Percentiles rank a stretch among this genome's conserved stretches.
phyloP scores from a whole-genome alignment of 2,888 invertebrate genomes.

The Amiota communis region DNA sequence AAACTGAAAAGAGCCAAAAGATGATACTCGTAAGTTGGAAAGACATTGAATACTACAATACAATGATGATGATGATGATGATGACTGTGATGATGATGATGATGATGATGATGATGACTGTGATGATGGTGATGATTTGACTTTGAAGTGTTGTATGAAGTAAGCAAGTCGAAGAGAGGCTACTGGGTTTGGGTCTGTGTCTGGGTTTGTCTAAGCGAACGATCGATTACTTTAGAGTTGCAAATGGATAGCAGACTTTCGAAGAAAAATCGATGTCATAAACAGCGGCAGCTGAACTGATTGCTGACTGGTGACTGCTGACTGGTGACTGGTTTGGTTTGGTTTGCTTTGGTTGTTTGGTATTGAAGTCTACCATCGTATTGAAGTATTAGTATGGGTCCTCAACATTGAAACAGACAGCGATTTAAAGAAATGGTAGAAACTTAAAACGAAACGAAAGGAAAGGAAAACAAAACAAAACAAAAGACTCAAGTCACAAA shows the following conservation, averaged over 20 bases:
- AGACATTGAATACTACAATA: too few relatives aligned
- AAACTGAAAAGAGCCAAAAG: too few relatives aligned
- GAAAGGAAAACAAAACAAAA: slow-evolving; percentile 34
- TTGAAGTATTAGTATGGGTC: too few relatives aligned
- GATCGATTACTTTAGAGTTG: slow-evolving; percentile 44
- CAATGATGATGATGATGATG: too few relatives aligned
- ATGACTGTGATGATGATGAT: too few relatives aligned
- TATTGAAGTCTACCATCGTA: too few relatives aligned
- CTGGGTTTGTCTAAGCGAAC: slow-evolving; percentile 28
- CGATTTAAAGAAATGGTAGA: not conserved
- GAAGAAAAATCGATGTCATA: slow-evolving; percentile 55
- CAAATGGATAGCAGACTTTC: not conserved
- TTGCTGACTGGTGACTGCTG: slow-evolving; percentile 39
- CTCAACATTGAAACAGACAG: not conserved
- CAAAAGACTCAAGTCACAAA: slow-evolving; percentile 64
- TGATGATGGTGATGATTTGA: too few relatives aligned
- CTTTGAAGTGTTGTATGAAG: too few relatives aligned
- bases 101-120: not conserved
- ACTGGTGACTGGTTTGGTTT: not conserved
- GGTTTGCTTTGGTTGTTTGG: too few relatives aligned
- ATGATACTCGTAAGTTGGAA: too few relatives aligned
- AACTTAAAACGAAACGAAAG: slow-evolving; percentile 3
- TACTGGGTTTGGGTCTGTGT: too few relatives aligned
- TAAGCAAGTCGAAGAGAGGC: too few relatives aligned
- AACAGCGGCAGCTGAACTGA: slow-evolving; percentile 57